Evolutionary conservation across 2,113 vertebrate species (phyloP).

Genomic region (Clinocottus analis): DNA sequence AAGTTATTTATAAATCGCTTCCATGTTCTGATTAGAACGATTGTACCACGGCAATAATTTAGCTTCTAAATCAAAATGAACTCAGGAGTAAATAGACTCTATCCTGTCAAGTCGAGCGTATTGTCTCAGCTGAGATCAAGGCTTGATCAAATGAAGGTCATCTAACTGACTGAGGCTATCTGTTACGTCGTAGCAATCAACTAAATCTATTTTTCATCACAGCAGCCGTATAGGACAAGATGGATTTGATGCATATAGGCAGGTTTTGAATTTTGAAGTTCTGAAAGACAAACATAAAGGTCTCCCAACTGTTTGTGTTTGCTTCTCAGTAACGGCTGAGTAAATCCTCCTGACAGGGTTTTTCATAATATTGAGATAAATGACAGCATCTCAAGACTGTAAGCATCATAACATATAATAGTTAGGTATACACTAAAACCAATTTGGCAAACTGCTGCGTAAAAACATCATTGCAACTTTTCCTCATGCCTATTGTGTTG

Average conservation of each 20-base stretch:
- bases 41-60: conserved; percentile 22
- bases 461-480: too few relatives aligned
- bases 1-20: background rate
- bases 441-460: too few relatives aligned
- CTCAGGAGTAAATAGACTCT: conserved; percentile 23
- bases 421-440: too few relatives aligned
- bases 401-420: background rate
- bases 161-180: conserved; percentile 36
- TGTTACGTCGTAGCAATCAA: conserved; percentile 54
- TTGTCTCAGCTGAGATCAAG: conserved; percentile 41
- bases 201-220: conserved; percentile 63
- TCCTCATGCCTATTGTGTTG: too few relatives aligned
- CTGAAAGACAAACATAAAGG: conserved; percentile 42
- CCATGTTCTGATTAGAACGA: conserved; percentile 35
- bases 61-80: conserved; percentile 42
- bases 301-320: conserved; percentile 18
- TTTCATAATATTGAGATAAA: background rate
- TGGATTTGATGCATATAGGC: conserved; percentile 57
- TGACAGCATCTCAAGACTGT: background rate
- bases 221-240: conserved; percentile 37
- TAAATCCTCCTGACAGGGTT: background rate
- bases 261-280: conserved; percentile 62
- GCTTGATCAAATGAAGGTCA: conserved; percentile 61
- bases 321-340: background rate
- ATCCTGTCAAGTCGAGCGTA: conserved; percentile 1